phyloP scores from a whole-genome alignment of 2,888 invertebrate species.

The Eupsilia transversa region DNA sequence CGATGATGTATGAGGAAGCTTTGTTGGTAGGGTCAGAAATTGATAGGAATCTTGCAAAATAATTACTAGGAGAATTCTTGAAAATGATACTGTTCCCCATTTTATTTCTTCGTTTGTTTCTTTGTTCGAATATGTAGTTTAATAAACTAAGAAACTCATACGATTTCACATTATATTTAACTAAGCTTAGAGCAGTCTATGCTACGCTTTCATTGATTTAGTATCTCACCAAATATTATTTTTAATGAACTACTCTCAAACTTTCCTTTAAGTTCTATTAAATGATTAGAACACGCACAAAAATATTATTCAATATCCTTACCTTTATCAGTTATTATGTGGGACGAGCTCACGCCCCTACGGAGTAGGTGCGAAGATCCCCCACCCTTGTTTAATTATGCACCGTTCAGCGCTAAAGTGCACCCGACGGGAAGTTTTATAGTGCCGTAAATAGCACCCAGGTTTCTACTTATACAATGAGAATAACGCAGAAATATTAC shows the following conservation, averaged over 20 bases:
- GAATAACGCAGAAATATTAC: slow-evolving; percentile 58
- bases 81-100: neutral
- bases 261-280: slow-evolving; percentile 9
- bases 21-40: slow-evolving; percentile 16
- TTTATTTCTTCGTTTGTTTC: neutral
- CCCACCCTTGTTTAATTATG: slow-evolving; percentile 79
- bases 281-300: slow-evolving; percentile 41
- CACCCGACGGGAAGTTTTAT: slow-evolving; percentile 78
- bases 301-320: slow-evolving; percentile 61
- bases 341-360: slow-evolving; percentile 58
- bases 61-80: neutral
- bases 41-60: slow-evolving; percentile 21
- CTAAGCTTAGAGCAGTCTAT: neutral
- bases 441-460: slow-evolving; percentile 64
- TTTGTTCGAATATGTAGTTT: neutral
- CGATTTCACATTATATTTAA: neutral
- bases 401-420: slow-evolving; percentile 76
- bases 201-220: neutral
- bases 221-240: neutral
- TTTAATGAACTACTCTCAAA: slow-evolving; percentile 17
- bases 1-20: slow-evolving; percentile 17
- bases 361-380: slow-evolving; percentile 68
- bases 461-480: slow-evolving; percentile 59
- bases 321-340: slow-evolving; percentile 68
- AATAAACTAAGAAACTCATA: neutral